Base-by-base conservation (phyloP, 2,113 vertebrate genomes). In the Callorhinus ursinus region DNA sequence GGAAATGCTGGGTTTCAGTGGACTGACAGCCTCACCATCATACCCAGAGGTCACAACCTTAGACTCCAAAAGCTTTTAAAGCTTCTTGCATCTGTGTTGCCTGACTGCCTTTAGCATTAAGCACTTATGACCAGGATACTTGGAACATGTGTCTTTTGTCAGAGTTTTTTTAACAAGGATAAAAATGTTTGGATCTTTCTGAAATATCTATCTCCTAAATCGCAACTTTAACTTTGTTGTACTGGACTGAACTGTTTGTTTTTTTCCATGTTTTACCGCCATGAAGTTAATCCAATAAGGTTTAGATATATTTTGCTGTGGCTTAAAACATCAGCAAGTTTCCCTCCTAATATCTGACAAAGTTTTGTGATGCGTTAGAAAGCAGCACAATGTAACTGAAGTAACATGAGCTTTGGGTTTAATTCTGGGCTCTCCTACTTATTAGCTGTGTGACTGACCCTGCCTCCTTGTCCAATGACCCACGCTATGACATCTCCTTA, bases 31-130 rank as follows among this genome's bases (percentile, higher is more conserved):
- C 21, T 98, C 63, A 53, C 76, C 88, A 53, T 46, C 14, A 0
- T 61, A 83, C 31, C 8, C 91, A 96, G 94, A 98, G 93, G 77
- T 95, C 94, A 82, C 69, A 95, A 36, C 87, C 74, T 87, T 88
- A 26, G 49, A 46, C 86, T 18, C 2, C 13, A 19, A 7, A 98
- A 80, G 46, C 90, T 98, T 98, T 98, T 97, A 97, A 98, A 86
- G 7, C 46, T 71, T 74, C 4, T 88, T 61, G 93, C 51, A 55
- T 15, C 59, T 49, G 82, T 88, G 95, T 36, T 87, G 61, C 82
- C 42, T 74, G 59, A 91, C 65, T 97, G 53, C 18, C 49, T 96
- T 98, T 89, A 49, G 69, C 91, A 88, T 55, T 95, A 91, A 61
- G n/a, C 96, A 59, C 55, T 97, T 21, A 0, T 81, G 90, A 80